Base-by-base conservation (phyloP, 2,113 vertebrate genomes). In the Brachyistius frenatus region DNA sequence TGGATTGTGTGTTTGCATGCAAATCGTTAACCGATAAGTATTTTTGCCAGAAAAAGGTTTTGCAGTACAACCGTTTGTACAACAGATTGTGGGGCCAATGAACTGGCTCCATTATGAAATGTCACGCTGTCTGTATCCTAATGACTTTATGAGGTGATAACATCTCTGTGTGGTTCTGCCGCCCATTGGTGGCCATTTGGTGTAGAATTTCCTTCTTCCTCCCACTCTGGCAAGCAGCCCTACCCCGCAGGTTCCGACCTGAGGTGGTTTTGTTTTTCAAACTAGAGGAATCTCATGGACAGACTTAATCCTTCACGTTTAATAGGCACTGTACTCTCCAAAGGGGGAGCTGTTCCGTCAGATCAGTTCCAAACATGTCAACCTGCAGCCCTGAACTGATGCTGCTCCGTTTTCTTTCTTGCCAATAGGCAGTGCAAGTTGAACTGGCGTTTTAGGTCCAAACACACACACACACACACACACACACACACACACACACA, bases 291-390 rank as follows among this genome's bases (percentile, higher is more conserved):
- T 23, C 41, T 57, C 36, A n/a, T 32, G 55, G 37, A 52, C 41
- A 52, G 10, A 66, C 36, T 46, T 7, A 46, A 23, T n/a, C 7
- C 53, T 39, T 39, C 14, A 66, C 11, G 6, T 49, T 56, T 23
- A 61, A 35, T 10, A 54, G 44, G 7, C 58, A 39, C n/a, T 46
- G 65, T 54, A 46, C 16, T 67, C 10, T 73, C 53, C 30, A 50
- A 33, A 50, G n/a, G 32, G 3, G 44, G 6, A 32, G 10, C 15
- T 54, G 36, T 61, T 66, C 31, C 6, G 31, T 69, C 37, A 68
- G 13, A 32, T 4, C 1, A 16, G 9, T 30, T 64, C 30, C 47
- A 54, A 46, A 58, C 49, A 55, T 67, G 31, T 66, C 15, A 44
- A 37, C 39, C 50, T 23, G 16, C 13, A 14, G 5, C 16, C 16